Conservation (phyloP, 2,113 vertebrate genomes). For the Mixornis gularis region DNA sequence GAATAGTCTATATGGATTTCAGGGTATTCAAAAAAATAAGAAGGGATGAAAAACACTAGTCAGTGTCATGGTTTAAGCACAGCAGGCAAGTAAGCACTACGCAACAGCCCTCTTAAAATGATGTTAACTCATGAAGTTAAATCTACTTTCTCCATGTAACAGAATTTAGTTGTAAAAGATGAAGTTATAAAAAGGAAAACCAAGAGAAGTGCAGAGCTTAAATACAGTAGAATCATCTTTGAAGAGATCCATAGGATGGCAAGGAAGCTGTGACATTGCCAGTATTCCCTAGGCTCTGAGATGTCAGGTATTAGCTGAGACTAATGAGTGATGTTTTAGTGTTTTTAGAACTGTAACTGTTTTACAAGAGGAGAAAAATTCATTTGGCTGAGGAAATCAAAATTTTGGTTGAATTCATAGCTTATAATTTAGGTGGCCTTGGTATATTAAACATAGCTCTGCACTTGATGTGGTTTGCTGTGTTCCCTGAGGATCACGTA, state of each 20-base stretch:
- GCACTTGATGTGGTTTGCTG: neutral
- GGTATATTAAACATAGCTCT: neutral
- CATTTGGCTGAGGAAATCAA: neutral
- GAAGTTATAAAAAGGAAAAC: neutral
- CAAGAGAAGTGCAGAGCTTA: neutral
- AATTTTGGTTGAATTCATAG: neutral
- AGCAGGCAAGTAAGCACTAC: neutral
- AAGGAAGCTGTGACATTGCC: neutral
- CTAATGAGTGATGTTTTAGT: neutral
- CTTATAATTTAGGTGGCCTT: neutral
- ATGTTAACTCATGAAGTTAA: neutral
- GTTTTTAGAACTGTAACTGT: neutral
- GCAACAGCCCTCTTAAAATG: neutral
- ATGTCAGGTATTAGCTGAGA: neutral
- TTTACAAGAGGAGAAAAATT: neutral
- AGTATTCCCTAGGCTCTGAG: neutral
- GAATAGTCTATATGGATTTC: neutral
- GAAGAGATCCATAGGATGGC: neutral
- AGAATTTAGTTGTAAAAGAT: neutral
- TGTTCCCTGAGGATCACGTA: neutral
- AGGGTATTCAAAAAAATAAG: neutral
- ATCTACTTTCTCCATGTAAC: neutral
- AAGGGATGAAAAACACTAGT: neutral
- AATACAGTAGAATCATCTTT: neutral
- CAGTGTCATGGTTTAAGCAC: neutral